Evolutionary conservation across 2,888 invertebrate species (phyloP).

Genomic region (Pediacus dermestoides): DNA sequence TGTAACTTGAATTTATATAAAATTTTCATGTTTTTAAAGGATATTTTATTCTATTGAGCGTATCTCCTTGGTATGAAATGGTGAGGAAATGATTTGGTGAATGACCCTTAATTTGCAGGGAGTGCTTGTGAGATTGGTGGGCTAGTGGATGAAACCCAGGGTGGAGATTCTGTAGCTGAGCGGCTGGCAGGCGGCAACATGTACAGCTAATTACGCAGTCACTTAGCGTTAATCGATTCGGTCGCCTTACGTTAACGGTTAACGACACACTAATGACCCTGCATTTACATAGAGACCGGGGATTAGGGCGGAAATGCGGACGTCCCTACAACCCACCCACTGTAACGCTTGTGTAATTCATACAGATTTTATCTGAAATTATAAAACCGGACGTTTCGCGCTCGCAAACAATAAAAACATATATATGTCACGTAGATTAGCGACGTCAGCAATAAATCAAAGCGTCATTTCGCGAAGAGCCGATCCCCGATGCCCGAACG

Average conservation of each 20-base stretch:
- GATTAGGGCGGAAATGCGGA: constrained; percentile 21
- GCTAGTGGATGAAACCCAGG: constrained; percentile 8
- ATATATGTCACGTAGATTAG: constrained; percentile 52
- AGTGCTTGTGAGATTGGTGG: constrained; percentile 18
- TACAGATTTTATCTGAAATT: constrained; percentile 50
- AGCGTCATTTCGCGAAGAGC: constrained; percentile 49
- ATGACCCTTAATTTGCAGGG: constrained; percentile 43
- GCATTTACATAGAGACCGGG: constrained; percentile 49
- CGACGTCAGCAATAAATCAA: constrained; percentile 52
- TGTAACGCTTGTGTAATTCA: constrained; percentile 38
- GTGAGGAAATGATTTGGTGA: constrained; percentile 31
- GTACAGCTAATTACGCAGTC: constrained; percentile 54
- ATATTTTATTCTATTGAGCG: too few relatives aligned
- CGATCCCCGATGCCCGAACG: constrained; percentile 16
- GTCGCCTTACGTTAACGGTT: constrained; percentile 53
- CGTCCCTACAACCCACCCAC: constrained; percentile 4
- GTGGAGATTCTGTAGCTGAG: constrained; percentile 2
- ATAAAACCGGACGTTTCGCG: constrained; percentile 49
- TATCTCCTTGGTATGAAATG: too few relatives aligned
- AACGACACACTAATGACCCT: constrained; percentile 53
- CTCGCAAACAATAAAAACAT: constrained; percentile 51
- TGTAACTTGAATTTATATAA: too few relatives aligned
- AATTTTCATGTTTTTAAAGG: too few relatives aligned
- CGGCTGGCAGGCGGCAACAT: constrained; percentile 35
- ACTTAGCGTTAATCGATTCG: constrained; percentile 54